Percentiles rank a stretch among this genome's conserved stretches.
phyloP scores from a whole-genome alignment of 2,113 vertebrate species.

The Scolopax mira region DNA sequence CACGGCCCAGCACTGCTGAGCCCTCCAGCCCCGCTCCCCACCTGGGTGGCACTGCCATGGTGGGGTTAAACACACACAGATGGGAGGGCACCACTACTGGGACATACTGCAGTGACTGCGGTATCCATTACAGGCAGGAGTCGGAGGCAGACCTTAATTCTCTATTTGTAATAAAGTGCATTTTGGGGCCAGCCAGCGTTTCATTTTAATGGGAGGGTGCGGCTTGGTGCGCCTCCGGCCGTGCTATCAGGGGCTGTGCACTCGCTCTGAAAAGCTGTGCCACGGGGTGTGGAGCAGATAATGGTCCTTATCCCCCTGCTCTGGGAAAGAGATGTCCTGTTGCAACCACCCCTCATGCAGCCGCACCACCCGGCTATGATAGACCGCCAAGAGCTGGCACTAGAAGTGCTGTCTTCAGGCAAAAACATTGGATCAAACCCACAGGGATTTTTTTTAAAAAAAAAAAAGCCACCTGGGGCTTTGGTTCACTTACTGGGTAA shows the following conservation, averaged over 20 bases:
- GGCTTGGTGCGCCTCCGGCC: neutral
- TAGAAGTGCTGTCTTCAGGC: neutral
- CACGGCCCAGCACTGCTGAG: neutral
- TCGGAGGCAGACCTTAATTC: neutral
- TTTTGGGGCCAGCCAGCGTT: neutral
- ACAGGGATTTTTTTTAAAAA: neutral
- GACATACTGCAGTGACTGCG: neutral
- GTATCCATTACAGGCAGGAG: neutral
- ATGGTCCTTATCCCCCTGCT: neutral
- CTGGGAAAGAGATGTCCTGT: neutral
- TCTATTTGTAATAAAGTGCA: neutral
- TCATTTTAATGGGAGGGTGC: neutral
- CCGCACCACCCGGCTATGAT: fast-evolving
- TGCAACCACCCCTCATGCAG: neutral
- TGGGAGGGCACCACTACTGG: neutral
- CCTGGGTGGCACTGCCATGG: neutral
- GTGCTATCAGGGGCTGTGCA: conserved; percentile 18
- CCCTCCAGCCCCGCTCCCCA: neutral
- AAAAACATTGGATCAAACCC: neutral
- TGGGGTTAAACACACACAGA: neutral
- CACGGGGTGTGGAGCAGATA: conserved; percentile 23
- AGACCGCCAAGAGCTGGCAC: neutral
- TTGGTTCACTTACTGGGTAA: neutral
- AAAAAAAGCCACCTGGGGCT: neutral
- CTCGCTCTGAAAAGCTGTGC: neutral